Evolutionary conservation across 2,888 invertebrate genomes (phyloP).

Genomic region (Brachypterus glaber): DNA sequence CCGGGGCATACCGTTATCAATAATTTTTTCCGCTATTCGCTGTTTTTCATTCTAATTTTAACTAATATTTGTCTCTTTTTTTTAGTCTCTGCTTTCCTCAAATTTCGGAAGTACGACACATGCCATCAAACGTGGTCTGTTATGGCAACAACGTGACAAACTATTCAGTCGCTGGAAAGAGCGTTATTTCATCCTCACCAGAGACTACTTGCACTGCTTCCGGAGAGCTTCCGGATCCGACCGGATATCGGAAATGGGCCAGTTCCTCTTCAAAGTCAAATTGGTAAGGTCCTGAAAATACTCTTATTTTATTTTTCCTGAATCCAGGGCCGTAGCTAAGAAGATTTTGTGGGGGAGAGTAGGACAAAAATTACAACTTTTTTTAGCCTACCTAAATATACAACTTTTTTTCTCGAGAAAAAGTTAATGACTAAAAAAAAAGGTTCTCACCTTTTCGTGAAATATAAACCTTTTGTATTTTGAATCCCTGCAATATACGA

Average conservation of each 20-base stretch:
- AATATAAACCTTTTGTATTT: no score
- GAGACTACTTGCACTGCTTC: conserved; percentile 58
- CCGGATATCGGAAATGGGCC: conserved; percentile 55
- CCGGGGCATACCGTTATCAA: no score
- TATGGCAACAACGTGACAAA: conserved; percentile 56
- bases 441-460: no score
- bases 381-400: no score
- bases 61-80: conserved; percentile 14
- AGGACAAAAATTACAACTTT: no score
- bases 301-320: no score
- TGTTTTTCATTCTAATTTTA: background rate
- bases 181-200: conserved; percentile 54
- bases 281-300: conserved; percentile 18
- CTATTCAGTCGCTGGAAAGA: conserved; percentile 59
- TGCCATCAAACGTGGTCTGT: conserved; percentile 53
- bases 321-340: no score
- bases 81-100: conserved; percentile 36
- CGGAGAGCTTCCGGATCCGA: conserved; percentile 50
- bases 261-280: conserved; percentile 52
- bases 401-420: no score
- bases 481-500: no score
- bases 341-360: no score
- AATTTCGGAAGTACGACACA: conserved; percentile 41
- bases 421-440: no score
- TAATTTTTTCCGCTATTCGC: no score